Base-by-base conservation (phyloP, 2,113 vertebrate species). In the Mola mola region DNA sequence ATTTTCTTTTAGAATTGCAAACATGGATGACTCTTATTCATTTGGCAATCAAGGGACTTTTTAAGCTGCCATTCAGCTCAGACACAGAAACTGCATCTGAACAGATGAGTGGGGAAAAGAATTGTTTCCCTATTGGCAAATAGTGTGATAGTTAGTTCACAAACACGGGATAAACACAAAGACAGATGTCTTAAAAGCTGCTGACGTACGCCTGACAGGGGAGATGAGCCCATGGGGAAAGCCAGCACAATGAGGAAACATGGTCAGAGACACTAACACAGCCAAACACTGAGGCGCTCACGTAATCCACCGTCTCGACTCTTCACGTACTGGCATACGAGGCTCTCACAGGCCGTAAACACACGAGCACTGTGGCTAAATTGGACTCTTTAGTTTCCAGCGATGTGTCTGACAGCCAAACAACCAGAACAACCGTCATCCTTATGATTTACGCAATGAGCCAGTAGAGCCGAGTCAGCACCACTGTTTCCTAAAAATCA, bases 401-500 rank as follows among this genome's bases (percentile, higher is more conserved):
- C n/a, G n/a, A n/a, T n/a, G n/a, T n/a, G n/a, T n/a, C 20, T 10
- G 17, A 40, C 37, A 57, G 21, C 17, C 22, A 38, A 60, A 16
- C 16, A 25, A 25, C n/a, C 57, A 21, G 20, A n/a, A n/a, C 8
- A 7, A 9, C 10, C 34, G 7, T 5, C 12, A 43, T 74, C 60
- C 24, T n/a, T n/a, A n/a, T 29, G 6, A 29, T 29, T 29, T 9
- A 29, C 9, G 28, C 28, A 9, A 29, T 29, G 43, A 28, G 40
- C 4, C 1, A 0, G 10, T 1, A 20, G 29, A 71, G 66, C 34
- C 0, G 15, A 72, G 34, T 85, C 72, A 80, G 83, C 70, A 56
- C 4, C 28, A 77, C 24, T 55, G 36, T 59, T 82, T 84, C 78
- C 74, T 78, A 58, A 74, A 78, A 71, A 17, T n/a, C 8, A 50